Evolutionary conservation across 2,797 vertebrate species (phyloP), one percentile per base, ranked within the genome.

Genomic region (Argyrosomus regius): DNA sequence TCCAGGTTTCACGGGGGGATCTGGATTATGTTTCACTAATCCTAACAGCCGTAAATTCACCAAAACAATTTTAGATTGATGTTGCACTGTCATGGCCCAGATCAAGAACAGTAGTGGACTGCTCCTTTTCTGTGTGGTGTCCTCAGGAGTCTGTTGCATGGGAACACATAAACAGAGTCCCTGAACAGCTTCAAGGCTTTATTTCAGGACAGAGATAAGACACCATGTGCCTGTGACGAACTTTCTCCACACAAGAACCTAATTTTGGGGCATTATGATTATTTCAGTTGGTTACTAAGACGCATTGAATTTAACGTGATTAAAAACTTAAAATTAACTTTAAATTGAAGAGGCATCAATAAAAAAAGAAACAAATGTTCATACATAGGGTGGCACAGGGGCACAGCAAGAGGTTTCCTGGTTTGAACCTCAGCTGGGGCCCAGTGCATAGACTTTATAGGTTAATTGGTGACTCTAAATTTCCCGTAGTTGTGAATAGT

Each of bases 11-110:
- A 70, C 62, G 6, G 28, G 69, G 12, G 43, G 74, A 63, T 87
- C 91, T 93, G 89, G 90, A 67, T 58, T 81, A 72, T 78, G 84
- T 90, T 87, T 87, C 82, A 58, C 67, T 84, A 72, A 88, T 83
- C 66, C 59, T 78, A 88, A 89, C 82, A 92, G 86, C 45, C 24
- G 5, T 64, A 64, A 77, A 81, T 81, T 86, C 54, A 72, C 63
- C 57, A 84, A 83, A 88, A 89, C 76, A 82, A 45, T 59, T 77
- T 71, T 53, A 24, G 80, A 88, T 73, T 75, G 60, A 87, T 85
- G 71, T 12, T 45, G 61, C 78, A 41, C 69, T 41, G 81, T 85
- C 68, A 73, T 1, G 3, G 22, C 17, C 22, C 9, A 35, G 80
- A 81, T 87, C 77, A 86, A 75, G 80, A 75, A 60, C 77, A 77